Percentiles rank a stretch among this genome's conserved stretches.
Conservation (phyloP, 2,113 vertebrate species). For the Pelecanoides urinatrix region DNA sequence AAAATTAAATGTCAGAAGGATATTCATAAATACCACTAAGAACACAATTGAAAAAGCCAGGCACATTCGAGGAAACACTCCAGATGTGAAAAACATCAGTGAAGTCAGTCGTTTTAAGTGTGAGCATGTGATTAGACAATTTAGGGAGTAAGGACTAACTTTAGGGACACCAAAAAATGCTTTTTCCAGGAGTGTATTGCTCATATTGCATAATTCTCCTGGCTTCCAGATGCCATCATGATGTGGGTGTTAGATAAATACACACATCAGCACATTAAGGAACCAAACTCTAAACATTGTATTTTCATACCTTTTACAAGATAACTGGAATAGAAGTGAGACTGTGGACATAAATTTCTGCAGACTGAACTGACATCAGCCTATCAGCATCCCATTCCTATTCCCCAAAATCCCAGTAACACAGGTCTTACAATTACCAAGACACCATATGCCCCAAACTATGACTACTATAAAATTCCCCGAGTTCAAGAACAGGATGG, state of each 20-base stretch:
- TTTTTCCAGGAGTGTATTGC: neutral
- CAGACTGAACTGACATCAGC: neutral
- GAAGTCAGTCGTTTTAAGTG: neutral
- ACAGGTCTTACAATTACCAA: neutral
- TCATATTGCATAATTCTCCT: neutral
- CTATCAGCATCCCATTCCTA: neutral
- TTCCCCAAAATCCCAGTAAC: neutral
- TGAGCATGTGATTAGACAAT: neutral
- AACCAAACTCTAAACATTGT: neutral
- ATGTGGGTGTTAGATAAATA: neutral
- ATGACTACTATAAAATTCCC: neutral
- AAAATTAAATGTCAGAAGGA: neutral
- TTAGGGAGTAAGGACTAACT: neutral
- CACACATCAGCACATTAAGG: neutral
- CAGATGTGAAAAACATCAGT: neutral
- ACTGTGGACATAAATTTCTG: neutral
- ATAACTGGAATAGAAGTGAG: neutral
- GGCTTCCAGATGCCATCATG: neutral
- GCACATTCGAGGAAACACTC: neutral
- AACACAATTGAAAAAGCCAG: neutral
- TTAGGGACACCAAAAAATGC: neutral
- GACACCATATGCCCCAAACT: neutral
- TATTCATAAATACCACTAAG: neutral
- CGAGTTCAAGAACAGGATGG: rapidly evolving
- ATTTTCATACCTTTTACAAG: neutral